Base-by-base conservation (phyloP, 2,888 invertebrate species). In the Polydrusus tereticollis region DNA sequence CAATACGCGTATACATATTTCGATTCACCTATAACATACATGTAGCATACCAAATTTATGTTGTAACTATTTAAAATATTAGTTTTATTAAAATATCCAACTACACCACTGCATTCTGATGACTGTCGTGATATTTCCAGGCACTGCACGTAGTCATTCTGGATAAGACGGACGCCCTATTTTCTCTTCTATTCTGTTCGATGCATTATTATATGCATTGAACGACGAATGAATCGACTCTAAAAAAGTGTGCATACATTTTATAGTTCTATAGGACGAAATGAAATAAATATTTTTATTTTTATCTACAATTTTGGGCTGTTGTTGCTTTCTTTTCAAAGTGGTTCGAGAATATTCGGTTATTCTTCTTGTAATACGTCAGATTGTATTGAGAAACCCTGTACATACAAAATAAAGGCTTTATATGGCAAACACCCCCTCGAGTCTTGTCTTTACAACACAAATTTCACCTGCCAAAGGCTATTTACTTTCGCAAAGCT, bases 401-500 rank as follows among this genome's bases (percentile, higher is more conserved):
- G 41, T 41, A 16, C 41, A 41, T 41, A 41, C 12, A 16, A 41
- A 41, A 41, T 41, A 16, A 36, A 5, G 7, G 1, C 36, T n/a
- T n/a, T n/a, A n/a, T n/a, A 41, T 10, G 45, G 20, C n/a, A 20
- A 45, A 45, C 20, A 20, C 20, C 10, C 45, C 45, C 45, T 45
- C 45, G 45, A n/a, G 50, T 26, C 21, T 26, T 50, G 50, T 20
- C 20, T 50, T 26, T 26, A 26, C 50, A 26, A 50, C 18, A 23
- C 50, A 23, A 50, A 50, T 50, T 50, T 50, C 26, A 50, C 50
- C 50, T 50, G 26, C 50, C 50, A 50, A 50, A 50, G 50, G 50
- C 50, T 50, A 50, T 50, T 50, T 50, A 50, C 50, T 50, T 50
- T 50, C 50, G 50, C 26, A 50, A 50, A 50, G 50, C 50, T 26